phyloP scores from a whole-genome alignment of 2,113 vertebrate species.

The Ifrita kowaldi region DNA sequence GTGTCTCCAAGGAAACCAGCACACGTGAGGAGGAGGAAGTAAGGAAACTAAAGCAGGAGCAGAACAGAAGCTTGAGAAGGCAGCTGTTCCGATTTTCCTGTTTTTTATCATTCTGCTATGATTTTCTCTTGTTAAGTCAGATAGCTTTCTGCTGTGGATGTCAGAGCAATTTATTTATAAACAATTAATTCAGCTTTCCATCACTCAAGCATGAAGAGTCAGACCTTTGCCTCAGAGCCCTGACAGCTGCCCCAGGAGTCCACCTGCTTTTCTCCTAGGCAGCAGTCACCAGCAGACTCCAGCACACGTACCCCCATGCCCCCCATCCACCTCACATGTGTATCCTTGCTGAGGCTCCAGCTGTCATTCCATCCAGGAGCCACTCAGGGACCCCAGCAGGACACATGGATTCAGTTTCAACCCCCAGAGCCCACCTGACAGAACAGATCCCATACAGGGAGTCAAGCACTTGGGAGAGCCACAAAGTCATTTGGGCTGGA shows the following conservation, averaged over 20 bases:
- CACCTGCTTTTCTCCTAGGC: background rate
- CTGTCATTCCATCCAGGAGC: background rate
- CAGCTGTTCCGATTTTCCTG: background rate
- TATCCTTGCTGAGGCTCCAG: background rate
- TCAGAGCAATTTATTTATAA: background rate
- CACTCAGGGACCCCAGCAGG: background rate
- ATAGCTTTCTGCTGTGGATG: background rate
- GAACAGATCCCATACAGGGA: background rate
- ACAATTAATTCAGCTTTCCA: background rate
- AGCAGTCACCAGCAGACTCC: background rate
- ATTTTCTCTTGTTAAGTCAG: background rate
- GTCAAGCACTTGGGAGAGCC: background rate
- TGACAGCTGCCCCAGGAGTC: background rate
- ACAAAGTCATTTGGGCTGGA: background rate
- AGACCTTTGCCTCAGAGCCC: background rate
- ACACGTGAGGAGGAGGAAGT: rapidly evolving
- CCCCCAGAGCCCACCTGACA: background rate
- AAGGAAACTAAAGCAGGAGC: background rate
- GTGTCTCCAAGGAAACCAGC: slow-evolving; percentile 23
- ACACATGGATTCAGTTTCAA: rapidly evolving
- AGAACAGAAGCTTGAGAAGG: background rate
- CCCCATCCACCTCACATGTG: rapidly evolving
- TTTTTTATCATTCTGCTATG: background rate
- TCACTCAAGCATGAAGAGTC: background rate
- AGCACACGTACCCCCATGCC: rapidly evolving